Evolutionary conservation across 2,888 invertebrate genomes (phyloP).

Genomic region (Matsumyia berberina): DNA sequence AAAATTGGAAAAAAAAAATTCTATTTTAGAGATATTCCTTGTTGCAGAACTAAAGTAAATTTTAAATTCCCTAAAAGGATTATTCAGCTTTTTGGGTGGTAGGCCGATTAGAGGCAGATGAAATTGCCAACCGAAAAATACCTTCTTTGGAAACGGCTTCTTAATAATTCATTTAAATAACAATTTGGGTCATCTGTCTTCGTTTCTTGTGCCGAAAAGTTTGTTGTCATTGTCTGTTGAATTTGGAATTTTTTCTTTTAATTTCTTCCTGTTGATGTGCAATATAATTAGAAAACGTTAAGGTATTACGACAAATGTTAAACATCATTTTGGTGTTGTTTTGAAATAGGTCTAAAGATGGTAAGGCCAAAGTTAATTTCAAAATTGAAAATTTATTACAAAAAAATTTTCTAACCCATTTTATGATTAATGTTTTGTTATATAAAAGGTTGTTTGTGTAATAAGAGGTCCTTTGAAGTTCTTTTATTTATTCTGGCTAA

Average conservation of each 20-base stretch:
- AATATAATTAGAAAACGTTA: constrained; percentile 48
- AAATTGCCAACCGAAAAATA: constrained; percentile 43
- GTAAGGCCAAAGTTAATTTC: constrained; percentile 24
- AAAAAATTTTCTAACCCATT: neutral
- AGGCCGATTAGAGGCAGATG: constrained; percentile 38
- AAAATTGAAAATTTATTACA: constrained; percentile 33
- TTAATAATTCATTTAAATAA: constrained; percentile 32
- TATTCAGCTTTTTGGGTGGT: constrained; percentile 25
- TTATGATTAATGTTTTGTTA: constrained; percentile 28
- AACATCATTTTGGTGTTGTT: neutral
- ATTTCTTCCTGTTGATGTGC: constrained; percentile 41
- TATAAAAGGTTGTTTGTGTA: neutral
- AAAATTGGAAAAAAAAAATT: constrained; percentile 13
- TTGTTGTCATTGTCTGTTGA: constrained; percentile 41
- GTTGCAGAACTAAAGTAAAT: constrained; percentile 17
- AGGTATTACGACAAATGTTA: neutral
- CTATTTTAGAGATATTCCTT: constrained; percentile 22
- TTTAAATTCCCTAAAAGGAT: constrained; percentile 51
- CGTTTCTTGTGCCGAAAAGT: constrained; percentile 52
- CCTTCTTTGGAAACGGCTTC: constrained; percentile 18
- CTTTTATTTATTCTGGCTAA: no score
- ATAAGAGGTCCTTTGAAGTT: no score
- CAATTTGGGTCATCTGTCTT: constrained; percentile 54
- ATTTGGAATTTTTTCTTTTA: constrained; percentile 24
- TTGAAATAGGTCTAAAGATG: constrained; percentile 41